A percentile compares a stretch with the other conserved stretches of the same genome.
Conservation (phyloP, 1,140 invertebrate genomes). For the Drosophila lacteicornis region DNA sequence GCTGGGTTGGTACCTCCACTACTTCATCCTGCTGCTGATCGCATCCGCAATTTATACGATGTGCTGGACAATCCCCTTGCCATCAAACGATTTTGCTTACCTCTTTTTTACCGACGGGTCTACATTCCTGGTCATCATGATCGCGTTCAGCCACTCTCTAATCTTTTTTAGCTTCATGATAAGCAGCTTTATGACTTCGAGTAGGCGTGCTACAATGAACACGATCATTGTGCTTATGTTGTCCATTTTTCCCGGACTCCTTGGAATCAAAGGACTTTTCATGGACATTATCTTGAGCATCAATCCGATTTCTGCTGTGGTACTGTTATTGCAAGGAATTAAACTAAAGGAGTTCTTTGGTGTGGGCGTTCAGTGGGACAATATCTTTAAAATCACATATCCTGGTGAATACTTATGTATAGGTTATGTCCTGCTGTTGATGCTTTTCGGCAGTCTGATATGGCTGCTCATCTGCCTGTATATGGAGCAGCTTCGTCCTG, state of each 20-base stretch:
- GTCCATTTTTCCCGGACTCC: neutral
- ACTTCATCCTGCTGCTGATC: constrained; percentile 88
- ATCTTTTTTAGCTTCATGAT: constrained; percentile 87
- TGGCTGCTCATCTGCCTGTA: constrained; percentile 88
- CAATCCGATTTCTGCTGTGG: neutral
- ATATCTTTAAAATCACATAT: neutral
- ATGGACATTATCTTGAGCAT: neutral
- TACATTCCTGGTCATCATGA: constrained; percentile 32
- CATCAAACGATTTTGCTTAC: neutral
- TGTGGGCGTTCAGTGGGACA: constrained; percentile 7
- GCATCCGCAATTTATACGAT: constrained; percentile 86
- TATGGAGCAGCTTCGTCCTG: constrained; percentile 89
- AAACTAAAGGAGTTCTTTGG: neutral
- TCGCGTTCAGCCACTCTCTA: constrained; percentile 67
- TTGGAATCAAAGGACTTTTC: too few species aligned
- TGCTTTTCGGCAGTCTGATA: constrained; percentile 85
- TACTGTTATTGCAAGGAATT: neutral
- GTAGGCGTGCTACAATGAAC: neutral
- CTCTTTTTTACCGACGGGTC: constrained; percentile 3
- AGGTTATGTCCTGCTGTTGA: constrained; percentile 83
- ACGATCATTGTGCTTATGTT: neutral
- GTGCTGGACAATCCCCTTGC: constrained; percentile 74
- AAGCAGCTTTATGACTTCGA: constrained; percentile 86
- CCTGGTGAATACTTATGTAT: constrained; percentile 85
- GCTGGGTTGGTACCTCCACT: constrained; percentile 92